These are phyloP conservation scores for Chrysomela aeneicollis DNA, from an alignment of 2,888 invertebrate genomes.

Conservation along the genomic window DNA sequence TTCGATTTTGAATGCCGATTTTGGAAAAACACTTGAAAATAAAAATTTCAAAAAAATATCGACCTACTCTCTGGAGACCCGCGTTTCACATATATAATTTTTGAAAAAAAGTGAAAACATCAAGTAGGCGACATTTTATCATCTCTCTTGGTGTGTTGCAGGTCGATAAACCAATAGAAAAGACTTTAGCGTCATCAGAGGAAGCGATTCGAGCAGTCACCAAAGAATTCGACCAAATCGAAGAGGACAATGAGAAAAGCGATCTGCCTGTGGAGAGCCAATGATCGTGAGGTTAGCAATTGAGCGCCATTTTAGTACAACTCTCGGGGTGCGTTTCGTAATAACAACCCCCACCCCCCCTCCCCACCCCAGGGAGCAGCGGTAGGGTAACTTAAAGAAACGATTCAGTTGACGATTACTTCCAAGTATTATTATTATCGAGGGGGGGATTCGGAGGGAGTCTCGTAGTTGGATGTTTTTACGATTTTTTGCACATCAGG, in stretches of 20 bases:
- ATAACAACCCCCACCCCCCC: too few species aligned
- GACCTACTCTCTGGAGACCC: too few species aligned
- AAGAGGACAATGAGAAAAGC: not conserved
- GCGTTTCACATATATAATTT: too few species aligned
- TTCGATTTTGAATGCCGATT: too few species aligned
- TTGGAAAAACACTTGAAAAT: too few species aligned
- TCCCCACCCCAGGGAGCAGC: not conserved
- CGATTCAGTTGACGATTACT: not conserved
- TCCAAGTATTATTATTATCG: not conserved
- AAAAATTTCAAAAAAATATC: too few species aligned
- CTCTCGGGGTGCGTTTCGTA: not conserved
- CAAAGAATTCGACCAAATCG: slow-evolving; percentile 4
- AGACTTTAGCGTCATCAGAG: not conserved
- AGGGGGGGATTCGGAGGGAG: not conserved
- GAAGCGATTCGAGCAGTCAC: not conserved
- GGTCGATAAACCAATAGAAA: slow-evolving; percentile 2
- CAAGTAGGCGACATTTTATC: too few species aligned
- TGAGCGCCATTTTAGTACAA: slow-evolving; percentile 1
- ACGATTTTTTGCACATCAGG: too few species aligned
- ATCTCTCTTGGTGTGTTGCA: not conserved
- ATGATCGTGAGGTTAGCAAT: not conserved
- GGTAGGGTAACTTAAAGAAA: not conserved
- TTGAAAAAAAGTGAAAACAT: too few species aligned
- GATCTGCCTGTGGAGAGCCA: not conserved
- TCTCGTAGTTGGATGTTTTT: too few species aligned